phyloP scores from a whole-genome alignment of 2,113 vertebrate species.

The Elephas maximus region DNA sequence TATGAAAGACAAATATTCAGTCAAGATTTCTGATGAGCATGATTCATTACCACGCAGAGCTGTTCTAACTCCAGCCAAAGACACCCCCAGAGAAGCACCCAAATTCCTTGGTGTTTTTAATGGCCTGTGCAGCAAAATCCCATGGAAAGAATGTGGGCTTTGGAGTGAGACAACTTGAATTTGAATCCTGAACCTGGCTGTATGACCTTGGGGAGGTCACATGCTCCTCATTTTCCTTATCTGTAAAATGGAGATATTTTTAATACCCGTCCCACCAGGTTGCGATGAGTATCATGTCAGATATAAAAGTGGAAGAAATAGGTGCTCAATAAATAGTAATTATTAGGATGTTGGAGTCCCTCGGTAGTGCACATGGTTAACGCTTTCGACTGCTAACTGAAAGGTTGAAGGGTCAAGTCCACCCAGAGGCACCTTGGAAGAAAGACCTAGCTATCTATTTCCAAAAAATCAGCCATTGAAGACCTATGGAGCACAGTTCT shows the following conservation, averaged over 20 bases:
- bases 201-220: slow-evolving; percentile 52
- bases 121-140: background rate
- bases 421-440: background rate
- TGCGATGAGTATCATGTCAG: background rate
- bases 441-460: background rate
- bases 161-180: background rate
- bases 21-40: slow-evolving; percentile 62
- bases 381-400: background rate
- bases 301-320: slow-evolving; percentile 1
- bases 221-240: background rate
- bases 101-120: background rate
- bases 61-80: slow-evolving; percentile 50
- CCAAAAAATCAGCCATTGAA: background rate
- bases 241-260: slow-evolving; percentile 55
- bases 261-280: background rate
- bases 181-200: slow-evolving; percentile 38
- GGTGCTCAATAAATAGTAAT: background rate
- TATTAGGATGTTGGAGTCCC: background rate
- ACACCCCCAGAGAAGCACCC: slow-evolving; percentile 20
- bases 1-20: slow-evolving; percentile 70
- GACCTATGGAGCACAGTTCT: background rate
- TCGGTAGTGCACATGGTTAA: background rate
- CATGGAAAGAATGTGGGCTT: background rate
- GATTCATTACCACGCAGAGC: slow-evolving; percentile 32
- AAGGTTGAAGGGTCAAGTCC: background rate